Evolutionary conservation across 2,888 invertebrate species (phyloP).

Genomic region (Tetramorium bicarinatum): DNA sequence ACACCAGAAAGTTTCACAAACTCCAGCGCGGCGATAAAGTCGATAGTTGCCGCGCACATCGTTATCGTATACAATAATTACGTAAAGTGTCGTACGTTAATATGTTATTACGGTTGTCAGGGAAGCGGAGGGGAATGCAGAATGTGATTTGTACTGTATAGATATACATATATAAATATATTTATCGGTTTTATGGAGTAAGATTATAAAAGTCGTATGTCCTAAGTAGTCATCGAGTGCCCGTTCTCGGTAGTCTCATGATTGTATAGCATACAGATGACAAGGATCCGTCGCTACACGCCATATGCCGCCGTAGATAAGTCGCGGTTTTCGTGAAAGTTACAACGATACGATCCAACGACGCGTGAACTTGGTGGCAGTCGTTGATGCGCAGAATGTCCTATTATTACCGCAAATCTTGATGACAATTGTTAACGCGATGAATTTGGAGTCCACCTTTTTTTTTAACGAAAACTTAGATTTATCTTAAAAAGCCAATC

Average conservation of each 20-base stretch:
- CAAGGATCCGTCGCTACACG: conserved; percentile 41
- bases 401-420: conserved; percentile 2
- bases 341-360: conserved; percentile 33
- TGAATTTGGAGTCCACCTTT: neutral
- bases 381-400: conserved; percentile 22
- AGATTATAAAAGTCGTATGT: conserved; percentile 57
- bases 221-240: conserved; percentile 58
- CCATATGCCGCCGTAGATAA: conserved; percentile 42
- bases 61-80: conserved; percentile 47
- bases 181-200: conserved; percentile 54
- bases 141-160: conserved; percentile 64
- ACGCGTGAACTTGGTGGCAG: conserved; percentile 26
- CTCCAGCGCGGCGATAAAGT: conserved; percentile 38
- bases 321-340: conserved; percentile 45
- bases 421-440: neutral
- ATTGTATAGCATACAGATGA: conserved; percentile 52
- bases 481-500: neutral
- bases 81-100: conserved; percentile 22
- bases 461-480: conserved; percentile 10
- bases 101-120: conserved; percentile 37
- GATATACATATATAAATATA: conserved; percentile 61
- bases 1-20: conserved; percentile 35
- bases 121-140: conserved; percentile 51
- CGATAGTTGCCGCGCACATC: conserved; percentile 30
- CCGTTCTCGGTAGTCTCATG: conserved; percentile 58